Base-by-base conservation (phyloP, 2,113 vertebrate species). In the Lates calcarifer region DNA sequence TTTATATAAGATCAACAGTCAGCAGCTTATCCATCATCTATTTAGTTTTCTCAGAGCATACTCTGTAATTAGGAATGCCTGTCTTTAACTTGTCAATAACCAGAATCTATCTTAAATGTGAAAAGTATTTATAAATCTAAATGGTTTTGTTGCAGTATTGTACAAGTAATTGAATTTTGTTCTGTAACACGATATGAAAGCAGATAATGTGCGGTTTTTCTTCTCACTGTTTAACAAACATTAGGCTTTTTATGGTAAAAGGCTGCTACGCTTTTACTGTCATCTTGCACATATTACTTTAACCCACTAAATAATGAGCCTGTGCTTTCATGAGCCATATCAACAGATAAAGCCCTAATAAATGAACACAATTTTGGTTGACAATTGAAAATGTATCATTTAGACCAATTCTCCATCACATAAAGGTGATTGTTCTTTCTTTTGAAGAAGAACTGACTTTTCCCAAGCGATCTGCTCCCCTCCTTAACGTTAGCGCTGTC, bases 401-500 rank as follows among this genome's bases (percentile, higher is more conserved):
- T 14, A 51, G 31, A 60, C 62, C 33, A 67, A 71, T 83, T 61
- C 14, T 57, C 13, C 7, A 8, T 56, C 55, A 68, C 58, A 71
- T 57, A 68, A 67, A 84, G 61, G 43, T 56, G 37, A 79, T 28
- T 56, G 17, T 71, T 71, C 24, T 72, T 77, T 67, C 39, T 64
- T 63, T 73, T 55, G 58, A 81, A 77, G 66, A 74, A 60, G 20
- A 79, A 70, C 39, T 17, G 24, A 57, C 77, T 81, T 75, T 72
- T 56, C 67, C 17, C 65, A 14, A 57, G 56, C 29, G 20, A 72
- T 62, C 61, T 69, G 68, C 41, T 81, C 70, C 35, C 35, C 57
- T 64, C 72, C 71, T 84, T 89, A 81, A 82, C 49, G 2, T 81
- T 68, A 70, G 57, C 64, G 41, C 67, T 73, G 81, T 68, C 84